These are phyloP conservation scores for Ptychoptera contaminata DNA, from an alignment of 2,888 invertebrate species.

Conservation along the genomic window DNA sequence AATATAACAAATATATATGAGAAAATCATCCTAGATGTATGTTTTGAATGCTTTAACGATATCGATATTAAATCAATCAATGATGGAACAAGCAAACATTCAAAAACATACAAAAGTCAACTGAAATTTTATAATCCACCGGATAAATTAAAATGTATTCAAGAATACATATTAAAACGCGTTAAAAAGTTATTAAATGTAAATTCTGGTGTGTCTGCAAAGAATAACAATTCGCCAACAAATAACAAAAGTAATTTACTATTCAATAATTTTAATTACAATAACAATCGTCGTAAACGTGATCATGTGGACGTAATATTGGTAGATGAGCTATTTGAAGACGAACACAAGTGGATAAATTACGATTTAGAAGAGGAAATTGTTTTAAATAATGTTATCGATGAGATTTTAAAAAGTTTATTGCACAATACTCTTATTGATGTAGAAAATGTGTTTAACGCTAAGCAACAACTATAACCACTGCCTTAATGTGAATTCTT, in stretches of 20 bases:
- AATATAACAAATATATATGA: conserved; percentile 35
- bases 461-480: not conserved
- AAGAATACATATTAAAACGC: conserved; percentile 35
- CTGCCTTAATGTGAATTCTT: no score
- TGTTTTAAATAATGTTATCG: conserved; percentile 43
- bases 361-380: conserved; percentile 54
- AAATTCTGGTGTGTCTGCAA: not conserved
- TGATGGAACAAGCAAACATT: not conserved
- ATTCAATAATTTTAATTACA: conserved; percentile 3
- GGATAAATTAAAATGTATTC: conserved; percentile 32
- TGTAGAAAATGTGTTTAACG: conserved; percentile 4
- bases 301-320: conserved; percentile 58
- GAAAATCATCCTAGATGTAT: conserved; percentile 44
- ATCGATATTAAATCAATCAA: conserved; percentile 32
- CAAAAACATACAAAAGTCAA: conserved; percentile 20
- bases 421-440: conserved; percentile 32
- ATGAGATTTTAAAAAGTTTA: conserved; percentile 38
- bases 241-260: conserved; percentile 33
- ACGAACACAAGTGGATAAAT: conserved; percentile 58
- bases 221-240: conserved; percentile 15
- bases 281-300: conserved; percentile 45
- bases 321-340: conserved; percentile 50
- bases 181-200: conserved; percentile 32
- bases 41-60: conserved; percentile 39
- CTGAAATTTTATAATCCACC: conserved; percentile 29